Conservation (phyloP, 2,888 invertebrate species). For the Conomelus anceps region DNA sequence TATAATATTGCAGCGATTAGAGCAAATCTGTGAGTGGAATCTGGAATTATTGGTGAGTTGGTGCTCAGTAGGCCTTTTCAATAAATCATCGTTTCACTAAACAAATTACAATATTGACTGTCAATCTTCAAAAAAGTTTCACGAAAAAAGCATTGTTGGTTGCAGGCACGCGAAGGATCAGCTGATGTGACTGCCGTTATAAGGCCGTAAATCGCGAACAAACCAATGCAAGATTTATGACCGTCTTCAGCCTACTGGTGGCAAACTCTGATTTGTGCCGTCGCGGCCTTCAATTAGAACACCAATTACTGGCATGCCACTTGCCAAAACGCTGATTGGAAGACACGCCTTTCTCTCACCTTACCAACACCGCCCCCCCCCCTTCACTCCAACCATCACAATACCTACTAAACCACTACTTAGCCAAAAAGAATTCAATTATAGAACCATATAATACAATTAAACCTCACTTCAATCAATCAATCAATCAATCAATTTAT, state of each 20-base stretch:
- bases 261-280: background rate
- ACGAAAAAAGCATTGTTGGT: background rate
- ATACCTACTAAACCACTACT: background rate
- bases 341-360: no score
- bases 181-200: background rate
- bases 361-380: background rate
- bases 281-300: background rate
- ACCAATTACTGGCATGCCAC: background rate
- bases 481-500: no score
- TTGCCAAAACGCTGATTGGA: background rate
- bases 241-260: background rate
- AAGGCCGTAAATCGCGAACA: background rate
- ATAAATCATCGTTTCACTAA: background rate
- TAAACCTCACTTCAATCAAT: no score
- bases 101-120: background rate
- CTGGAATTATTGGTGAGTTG: background rate
- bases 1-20: no score
- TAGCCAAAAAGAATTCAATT: background rate
- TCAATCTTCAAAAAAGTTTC: background rate
- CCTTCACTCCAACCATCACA: background rate
- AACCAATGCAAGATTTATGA: background rate
- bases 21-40: no score
- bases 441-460: no score
- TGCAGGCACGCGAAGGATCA: background rate
- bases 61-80: background rate